Evolutionary conservation across 2,888 invertebrate genomes (phyloP).

Genomic region (Stenurella melanura): DNA sequence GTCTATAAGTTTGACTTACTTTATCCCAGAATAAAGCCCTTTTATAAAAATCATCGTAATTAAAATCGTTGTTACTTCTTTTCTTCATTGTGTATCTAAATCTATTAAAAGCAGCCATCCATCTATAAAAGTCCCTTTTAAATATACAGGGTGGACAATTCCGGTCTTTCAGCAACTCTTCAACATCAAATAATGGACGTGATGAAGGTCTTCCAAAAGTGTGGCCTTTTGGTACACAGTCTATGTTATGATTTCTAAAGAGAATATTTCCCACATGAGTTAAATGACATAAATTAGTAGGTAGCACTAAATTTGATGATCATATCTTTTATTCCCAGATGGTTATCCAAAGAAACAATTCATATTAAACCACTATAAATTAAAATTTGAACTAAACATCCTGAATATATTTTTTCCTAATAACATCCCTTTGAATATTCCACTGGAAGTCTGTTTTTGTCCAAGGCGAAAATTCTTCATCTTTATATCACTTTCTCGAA

Average conservation of each 20-base stretch:
- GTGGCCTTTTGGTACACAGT: constrained; percentile 73
- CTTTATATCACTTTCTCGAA: too few relatives aligned
- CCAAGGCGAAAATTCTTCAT: too few relatives aligned
- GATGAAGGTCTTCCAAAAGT: constrained; percentile 72
- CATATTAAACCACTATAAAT: too few relatives aligned
- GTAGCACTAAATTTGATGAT: too few relatives aligned
- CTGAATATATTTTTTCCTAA: too few relatives aligned
- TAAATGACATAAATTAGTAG: too few relatives aligned
- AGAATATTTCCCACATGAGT: background rate
- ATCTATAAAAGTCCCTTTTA: constrained; percentile 72
- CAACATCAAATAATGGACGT: constrained; percentile 72
- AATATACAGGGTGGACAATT: constrained; percentile 63
- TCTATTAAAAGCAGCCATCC: constrained; percentile 65
- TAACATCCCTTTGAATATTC: too few relatives aligned
- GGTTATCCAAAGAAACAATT: constrained; percentile 8
- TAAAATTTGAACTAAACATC: too few relatives aligned
- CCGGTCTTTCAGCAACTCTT: constrained; percentile 71
- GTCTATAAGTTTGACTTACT: too few relatives aligned
- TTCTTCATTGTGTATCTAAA: constrained; percentile 49
- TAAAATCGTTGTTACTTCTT: constrained; percentile 55
- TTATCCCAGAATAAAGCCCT: constrained; percentile 65
- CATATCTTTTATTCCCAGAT: background rate
- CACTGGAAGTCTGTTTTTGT: too few relatives aligned
- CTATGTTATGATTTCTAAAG: constrained; percentile 73
- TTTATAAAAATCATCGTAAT: constrained; percentile 61